Evolutionary conservation across 2,888 invertebrate species (phyloP).

Genomic region (Hoplodrina ambigua): DNA sequence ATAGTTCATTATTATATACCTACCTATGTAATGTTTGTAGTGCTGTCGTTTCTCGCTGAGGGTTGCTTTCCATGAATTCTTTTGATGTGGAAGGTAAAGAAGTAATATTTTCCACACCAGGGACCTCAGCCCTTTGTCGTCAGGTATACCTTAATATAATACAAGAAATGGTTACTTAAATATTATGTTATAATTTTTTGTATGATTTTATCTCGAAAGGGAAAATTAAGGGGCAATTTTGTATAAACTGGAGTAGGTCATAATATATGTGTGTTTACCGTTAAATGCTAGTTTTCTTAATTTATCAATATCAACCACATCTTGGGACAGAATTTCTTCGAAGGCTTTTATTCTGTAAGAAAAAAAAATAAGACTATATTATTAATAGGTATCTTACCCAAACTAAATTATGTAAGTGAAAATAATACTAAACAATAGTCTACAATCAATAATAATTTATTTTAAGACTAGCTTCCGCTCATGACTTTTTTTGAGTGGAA

Average conservation of each 20-base stretch:
- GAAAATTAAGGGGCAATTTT: too few relatives aligned
- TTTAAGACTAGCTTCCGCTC: neutral
- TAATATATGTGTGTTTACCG: constrained; percentile 88
- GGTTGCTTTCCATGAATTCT: constrained; percentile 92
- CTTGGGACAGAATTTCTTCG: constrained; percentile 92
- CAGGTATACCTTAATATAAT: constrained; percentile 93
- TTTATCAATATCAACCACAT: constrained; percentile 93
- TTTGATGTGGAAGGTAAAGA: constrained; percentile 95
- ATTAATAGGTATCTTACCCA: neutral
- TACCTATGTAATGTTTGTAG: constrained; percentile 94
- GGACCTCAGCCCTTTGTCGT: constrained; percentile 95
- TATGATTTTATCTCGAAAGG: neutral
- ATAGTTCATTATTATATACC: too few relatives aligned
- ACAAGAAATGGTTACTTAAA: constrained; percentile 26
- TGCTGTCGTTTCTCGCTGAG: constrained; percentile 94
- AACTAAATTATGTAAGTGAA: neutral
- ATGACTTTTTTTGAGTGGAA: too few relatives aligned
- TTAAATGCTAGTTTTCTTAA: constrained; percentile 94
- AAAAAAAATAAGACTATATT: constrained; percentile 40
- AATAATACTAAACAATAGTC: neutral
- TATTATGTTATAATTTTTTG: neutral
- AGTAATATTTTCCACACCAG: constrained; percentile 97
- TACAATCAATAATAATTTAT: neutral
- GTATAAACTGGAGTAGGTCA: neutral
- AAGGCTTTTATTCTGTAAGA: constrained; percentile 94